phyloP scores from a whole-genome alignment of 2,113 vertebrate genomes.

The Charina bottae region DNA sequence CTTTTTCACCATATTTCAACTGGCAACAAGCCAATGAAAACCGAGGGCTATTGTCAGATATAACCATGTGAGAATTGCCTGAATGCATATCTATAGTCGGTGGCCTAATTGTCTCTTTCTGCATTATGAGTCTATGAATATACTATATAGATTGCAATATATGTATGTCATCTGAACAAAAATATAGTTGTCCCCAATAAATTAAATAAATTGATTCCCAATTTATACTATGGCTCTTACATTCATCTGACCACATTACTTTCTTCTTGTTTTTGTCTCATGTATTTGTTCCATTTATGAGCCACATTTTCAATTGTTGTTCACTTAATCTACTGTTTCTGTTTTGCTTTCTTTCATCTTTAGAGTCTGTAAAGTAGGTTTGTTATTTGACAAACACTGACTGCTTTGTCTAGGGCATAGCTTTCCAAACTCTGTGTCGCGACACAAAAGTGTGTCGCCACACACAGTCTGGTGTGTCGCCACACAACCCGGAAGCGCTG shows the following conservation, averaged over 20 bases:
- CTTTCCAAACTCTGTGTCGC: no score
- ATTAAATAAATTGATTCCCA: background rate
- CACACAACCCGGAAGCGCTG: no score
- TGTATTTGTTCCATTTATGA: background rate
- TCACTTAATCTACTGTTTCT: background rate
- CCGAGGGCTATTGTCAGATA: background rate
- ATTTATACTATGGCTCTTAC: background rate
- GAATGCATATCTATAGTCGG: background rate
- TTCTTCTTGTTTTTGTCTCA: background rate
- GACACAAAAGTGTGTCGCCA: no score
- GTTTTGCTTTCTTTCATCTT: background rate
- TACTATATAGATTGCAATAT: background rate
- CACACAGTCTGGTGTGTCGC: no score
- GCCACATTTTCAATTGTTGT: background rate
- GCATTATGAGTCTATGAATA: background rate
- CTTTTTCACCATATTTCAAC: background rate
- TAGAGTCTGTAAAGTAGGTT: background rate
- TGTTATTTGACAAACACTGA: background rate
- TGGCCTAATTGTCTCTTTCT: background rate
- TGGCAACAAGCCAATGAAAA: background rate
- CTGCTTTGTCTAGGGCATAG: background rate
- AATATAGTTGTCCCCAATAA: background rate
- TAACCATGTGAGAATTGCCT: background rate
- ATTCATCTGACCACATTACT: background rate
- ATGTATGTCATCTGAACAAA: background rate